A percentile compares a stretch with the other conserved stretches of the same genome.
These are phyloP conservation scores for Danio kyathit DNA, from an alignment of 2,797 vertebrate species.

Conservation along the genomic window DNA sequence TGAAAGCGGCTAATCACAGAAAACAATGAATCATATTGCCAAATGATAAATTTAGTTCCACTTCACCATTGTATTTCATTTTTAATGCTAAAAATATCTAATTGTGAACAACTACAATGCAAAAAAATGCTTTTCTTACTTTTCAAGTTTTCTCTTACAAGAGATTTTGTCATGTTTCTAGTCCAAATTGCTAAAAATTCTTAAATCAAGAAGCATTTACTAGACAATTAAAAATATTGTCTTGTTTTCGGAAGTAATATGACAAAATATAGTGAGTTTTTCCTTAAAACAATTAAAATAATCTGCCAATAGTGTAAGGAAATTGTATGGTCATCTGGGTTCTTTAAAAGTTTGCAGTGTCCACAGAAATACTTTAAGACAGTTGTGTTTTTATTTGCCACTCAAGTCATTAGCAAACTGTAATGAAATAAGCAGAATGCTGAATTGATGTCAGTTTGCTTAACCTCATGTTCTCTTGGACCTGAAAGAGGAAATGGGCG, in stretches of 20 bases:
- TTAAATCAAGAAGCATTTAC: no score
- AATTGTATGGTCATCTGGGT: neutral
- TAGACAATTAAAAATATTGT: no score
- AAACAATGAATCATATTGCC: neutral
- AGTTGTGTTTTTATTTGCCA: neutral
- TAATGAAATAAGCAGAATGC: slow-evolving; percentile 4
- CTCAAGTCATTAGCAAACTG: neutral
- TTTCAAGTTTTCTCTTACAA: no score
- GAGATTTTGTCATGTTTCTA: no score
- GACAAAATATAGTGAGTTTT: no score
- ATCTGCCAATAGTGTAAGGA: no score
- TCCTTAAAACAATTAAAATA: no score
- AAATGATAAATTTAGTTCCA: neutral
- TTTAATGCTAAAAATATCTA: neutral
- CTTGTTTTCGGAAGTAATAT: no score
- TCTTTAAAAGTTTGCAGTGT: neutral
- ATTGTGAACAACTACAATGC: neutral
- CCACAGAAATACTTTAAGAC: neutral
- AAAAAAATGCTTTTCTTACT: no score
- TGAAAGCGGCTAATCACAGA: neutral
- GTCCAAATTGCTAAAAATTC: no score
- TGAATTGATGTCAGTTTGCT: slow-evolving; percentile 40
- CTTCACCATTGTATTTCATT: neutral
- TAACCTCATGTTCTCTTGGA: slow-evolving; percentile 46
- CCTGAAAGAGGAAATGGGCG: slow-evolving; percentile 42